Base-by-base conservation (phyloP, 2,888 invertebrate species). In the Nematopogon swammerdamellus region DNA sequence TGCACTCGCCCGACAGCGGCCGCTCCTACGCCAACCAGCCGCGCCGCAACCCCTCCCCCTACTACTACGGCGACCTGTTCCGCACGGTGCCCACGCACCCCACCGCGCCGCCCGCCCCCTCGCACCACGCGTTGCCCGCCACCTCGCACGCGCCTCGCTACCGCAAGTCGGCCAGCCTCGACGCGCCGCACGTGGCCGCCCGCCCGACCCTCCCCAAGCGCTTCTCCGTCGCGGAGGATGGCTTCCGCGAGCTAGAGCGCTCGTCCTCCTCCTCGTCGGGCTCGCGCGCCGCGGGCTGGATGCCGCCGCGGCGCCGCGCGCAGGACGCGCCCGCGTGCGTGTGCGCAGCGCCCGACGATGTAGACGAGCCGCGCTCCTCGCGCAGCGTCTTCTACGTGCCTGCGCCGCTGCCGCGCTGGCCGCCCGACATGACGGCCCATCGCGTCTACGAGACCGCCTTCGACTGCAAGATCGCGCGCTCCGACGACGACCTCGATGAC, bases 371-470 rank as follows among this genome's bases (percentile, higher is more conserved):
- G 73, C 82, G 85, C 61, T 76, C 85, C 63, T 75, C 82, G 57
- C 80, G 86, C 60, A 86, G 85, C 73, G 82, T 87, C 60, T 85
- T 85, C 72, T 85, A 85, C 70, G 85, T 87, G 65, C 86, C 85
- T 62, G 85, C 86, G 61, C 84, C 85, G 56, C 77, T 86, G 67
- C 83, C 85, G 60, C 81, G 86, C 68, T 85, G 82, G 72, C 77
- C 80, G 63, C 77, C 72, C 73, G 83, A 82, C 63, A 82, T 82
- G 75, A 82, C 82, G 59, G 75, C 80, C 68, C 84, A 90, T 61
- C 90, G 90, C 72, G 84, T 93, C 50, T 93, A 93, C 69, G 93
- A 93, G 73, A 93, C 93, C 50, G 93, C 93, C 51, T 93, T 93
- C 70, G 93, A 93, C 71, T 91, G 91, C 70, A 91, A 91, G 71